Base-by-base conservation (phyloP, 35 echinoderm and acorn worm species). In the Apostichopus californicus region DNA sequence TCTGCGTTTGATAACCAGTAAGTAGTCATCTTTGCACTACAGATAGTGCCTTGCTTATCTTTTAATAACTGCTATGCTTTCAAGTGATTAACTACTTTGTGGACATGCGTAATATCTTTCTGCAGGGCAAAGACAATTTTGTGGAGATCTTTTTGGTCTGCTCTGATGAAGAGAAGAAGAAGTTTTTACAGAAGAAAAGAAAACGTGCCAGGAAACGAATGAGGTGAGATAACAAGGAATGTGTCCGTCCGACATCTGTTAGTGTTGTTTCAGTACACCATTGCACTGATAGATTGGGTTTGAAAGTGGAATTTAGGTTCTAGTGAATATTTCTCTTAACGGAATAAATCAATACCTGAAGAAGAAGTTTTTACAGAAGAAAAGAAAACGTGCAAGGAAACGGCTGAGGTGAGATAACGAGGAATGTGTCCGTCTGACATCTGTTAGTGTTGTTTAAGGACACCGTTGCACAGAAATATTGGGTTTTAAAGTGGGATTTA, bases 361-460 rank as follows among this genome's bases (percentile, higher is more conserved):
- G 57, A 95, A 92, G 73, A 99, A 99, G 78, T 17, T 72, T 59
- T 82, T 99, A 14, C 93, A 92, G 57, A 99, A 99, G 57, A 96
- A 93, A 80, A 93, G 94, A 73, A 99, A 93, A 77, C 92, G 92
- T 89, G 93, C 91, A 3, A 96, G 97, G 56, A 98, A 95, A 66
- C 92, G 79, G 64, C 5, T 77, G 70, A 93, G 88, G 96, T 95
- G 64, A 92, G 53, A 8, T 54, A 54, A 81, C 28, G 8, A 81
- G 15, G 25, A 53, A 54, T 81, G 78, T 28, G 55, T 77, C 24
- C 4, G 68, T 72, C 68, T 1, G 68, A n/a, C 0, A 18, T 10
- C 10, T 10, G 18, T 71, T 71, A 18, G 66, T 77, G 73, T 9
- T 18, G 14, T 8, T 5, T 7, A 26, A 1, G 57, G 0, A 59